Base-by-base conservation (phyloP, 2,888 invertebrate genomes). In the Calliphora vomitoria region DNA sequence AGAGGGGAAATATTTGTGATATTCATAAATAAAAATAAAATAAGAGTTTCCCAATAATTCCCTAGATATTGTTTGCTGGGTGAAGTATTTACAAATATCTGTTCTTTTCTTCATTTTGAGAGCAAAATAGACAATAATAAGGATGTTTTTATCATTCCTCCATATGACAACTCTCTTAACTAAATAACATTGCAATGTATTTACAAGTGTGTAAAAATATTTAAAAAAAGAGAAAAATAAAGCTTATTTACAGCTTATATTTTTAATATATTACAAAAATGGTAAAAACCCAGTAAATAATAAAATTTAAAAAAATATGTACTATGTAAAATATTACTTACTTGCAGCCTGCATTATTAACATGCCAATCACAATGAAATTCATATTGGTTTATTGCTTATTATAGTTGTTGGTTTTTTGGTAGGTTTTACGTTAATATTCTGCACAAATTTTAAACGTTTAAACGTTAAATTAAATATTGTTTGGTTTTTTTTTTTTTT, bases 291-390 rank as follows among this genome's bases (percentile, higher is more conserved):
- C 18, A 41, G 41, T 50, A 64, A 72, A 76, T 20, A 53, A 38
- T 68, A 55, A 72, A 72, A 44, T 38, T 8, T 8, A 68, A 44
- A 15, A 11, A 69, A 74, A 47, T 13, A 15, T 20, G 8, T 15
- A 10, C 8, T 55, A 55, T n/a, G 0, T 20, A 55, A 79, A 74
- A 38, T 55, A 35, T 60, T 85, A 90, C 92, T 92, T 89, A 92
- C 92, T 91, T 90, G 92, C 93, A 83, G 92, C 92, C 89, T 92
- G 92, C 93, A 92, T 92, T 89, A 92, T 92, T 88, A 92, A 86
- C 90, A 93, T 90, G 89, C 93, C 93, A 89, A 92, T 93, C 82
- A 92, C 90, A 89, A 92, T 90, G 89, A 93, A 93, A 89, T 92
- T 92, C 92, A 92, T 92, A 89, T 90, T 91, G 76, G 75, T 69